Base-by-base conservation (phyloP, 2,113 vertebrate species). In the Cephalopterus ornatus region DNA sequence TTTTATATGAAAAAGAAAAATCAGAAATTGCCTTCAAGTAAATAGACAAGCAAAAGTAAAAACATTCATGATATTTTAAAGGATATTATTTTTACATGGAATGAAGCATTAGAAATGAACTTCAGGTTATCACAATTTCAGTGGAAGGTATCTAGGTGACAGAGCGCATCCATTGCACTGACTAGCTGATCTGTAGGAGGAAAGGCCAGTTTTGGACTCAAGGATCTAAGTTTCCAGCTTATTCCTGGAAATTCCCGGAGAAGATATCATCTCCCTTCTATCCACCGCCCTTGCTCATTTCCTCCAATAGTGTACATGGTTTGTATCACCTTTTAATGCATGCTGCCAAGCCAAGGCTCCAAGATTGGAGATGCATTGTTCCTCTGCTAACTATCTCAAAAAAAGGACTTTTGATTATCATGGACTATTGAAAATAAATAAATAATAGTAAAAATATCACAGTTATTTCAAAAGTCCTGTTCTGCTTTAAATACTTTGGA, bases 331-430 rank as follows among this genome's bases (percentile, higher is more conserved):
- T 37, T 7, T 32, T 76, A 49, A 49, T 32, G 14, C 33, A 17
- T 0, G 0, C 9, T 68, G 26, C 14, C 39, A 33, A 86, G 22
- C 30, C 44, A 52, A 77, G 30, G 28, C 20, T 33, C 14, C 1
- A 2, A n/a, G n/a, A n/a, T n/a, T n/a, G n/a, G 21, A 62, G 21
- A 41, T 70, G 3, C 27, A 30, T 44, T 62, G 18, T 77, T 80
- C 20, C 46, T 68, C 53, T 65, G 46, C 13, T 56, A 88, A 56
- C 18, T 16, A 23, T 24, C 67, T 73, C 39, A 65, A 79, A 77
- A 14, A 47, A 88, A 76, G 6, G 23, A 52, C 8, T 44, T 66
- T 26, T 52, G 16, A 56, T 33, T 61, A 47, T 26, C 8, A 35
- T 28, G 27, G 52, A 85, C 70, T 14, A 30, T 8, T 44, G n/a